Evolutionary conservation across 2,888 invertebrate species (phyloP).

Genomic region (Piscicola geometra): DNA sequence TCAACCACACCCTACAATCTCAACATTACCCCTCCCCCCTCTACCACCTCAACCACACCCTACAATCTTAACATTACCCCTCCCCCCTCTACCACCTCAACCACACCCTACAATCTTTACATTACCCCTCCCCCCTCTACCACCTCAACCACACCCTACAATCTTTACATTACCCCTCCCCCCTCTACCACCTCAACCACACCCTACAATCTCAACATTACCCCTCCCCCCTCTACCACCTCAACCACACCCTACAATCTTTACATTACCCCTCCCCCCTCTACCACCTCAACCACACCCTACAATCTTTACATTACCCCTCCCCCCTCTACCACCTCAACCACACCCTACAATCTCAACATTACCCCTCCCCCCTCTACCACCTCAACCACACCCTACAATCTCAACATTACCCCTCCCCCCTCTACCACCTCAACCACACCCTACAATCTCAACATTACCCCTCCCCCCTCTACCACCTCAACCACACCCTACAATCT

Average conservation of each 20-base stretch:
- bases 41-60: constrained; percentile 33
- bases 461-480: constrained; percentile 63
- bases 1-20: not conserved
- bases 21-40: not conserved
- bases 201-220: no score
- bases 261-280: constrained; percentile 71
- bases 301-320: not conserved
- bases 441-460: constrained; percentile 63
- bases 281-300: no score
- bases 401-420: no score
- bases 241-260: constrained; percentile 50
- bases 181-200: not conserved
- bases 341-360: no score
- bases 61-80: constrained; percentile 68
- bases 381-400: not conserved
- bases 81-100: constrained; percentile 57
- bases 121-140: not conserved
- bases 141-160: not conserved
- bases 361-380: not conserved
- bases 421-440: constrained; percentile 30
- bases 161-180: no score
- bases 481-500: no score
- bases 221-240: constrained; percentile 22
- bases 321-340: not conserved
- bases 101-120: no score